These are phyloP conservation scores for Hestina assimilis DNA, from an alignment of 1,140 invertebrate genomes.

Conservation along the genomic window DNA sequence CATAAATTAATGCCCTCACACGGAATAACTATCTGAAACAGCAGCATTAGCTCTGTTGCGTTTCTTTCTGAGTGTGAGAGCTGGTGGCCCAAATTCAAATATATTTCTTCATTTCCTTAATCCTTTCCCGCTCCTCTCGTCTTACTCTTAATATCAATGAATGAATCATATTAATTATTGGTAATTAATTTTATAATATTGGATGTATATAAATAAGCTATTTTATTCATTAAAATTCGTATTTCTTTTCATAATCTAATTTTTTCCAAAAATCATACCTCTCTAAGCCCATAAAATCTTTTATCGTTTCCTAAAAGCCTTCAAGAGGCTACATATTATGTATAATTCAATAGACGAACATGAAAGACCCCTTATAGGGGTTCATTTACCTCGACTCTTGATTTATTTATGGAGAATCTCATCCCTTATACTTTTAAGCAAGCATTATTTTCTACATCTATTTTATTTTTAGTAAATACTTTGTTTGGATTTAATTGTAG, in stretches of 20 bases:
- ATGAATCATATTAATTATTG: neutral
- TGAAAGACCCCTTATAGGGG: conserved; percentile 25
- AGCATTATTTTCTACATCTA: neutral
- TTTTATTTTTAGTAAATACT: neutral
- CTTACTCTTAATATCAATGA: no score
- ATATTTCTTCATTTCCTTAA: no score
- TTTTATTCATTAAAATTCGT: neutral
- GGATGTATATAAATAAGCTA: neutral
- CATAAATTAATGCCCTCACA: no score
- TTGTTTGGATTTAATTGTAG: no score
- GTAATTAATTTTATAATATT: neutral
- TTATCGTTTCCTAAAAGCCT: conserved; percentile 19
- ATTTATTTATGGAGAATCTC: conserved; percentile 19
- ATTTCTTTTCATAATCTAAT: neutral
- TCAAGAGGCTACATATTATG: conserved; percentile 11
- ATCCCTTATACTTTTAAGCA: neutral
- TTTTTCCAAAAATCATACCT: neutral
- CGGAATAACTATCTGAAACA: no score
- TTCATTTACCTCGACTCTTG: conserved; percentile 15
- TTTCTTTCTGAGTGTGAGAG: no score
- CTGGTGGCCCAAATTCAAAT: no score
- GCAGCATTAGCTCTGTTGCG: no score
- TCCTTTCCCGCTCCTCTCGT: no score
- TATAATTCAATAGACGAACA: conserved; percentile 22
- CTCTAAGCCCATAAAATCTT: conserved; percentile 6